Evolutionary conservation across 2,888 invertebrate species (phyloP), one percentile per base, ranked within the genome.

Genomic region (Melinaea marsaeus): DNA sequence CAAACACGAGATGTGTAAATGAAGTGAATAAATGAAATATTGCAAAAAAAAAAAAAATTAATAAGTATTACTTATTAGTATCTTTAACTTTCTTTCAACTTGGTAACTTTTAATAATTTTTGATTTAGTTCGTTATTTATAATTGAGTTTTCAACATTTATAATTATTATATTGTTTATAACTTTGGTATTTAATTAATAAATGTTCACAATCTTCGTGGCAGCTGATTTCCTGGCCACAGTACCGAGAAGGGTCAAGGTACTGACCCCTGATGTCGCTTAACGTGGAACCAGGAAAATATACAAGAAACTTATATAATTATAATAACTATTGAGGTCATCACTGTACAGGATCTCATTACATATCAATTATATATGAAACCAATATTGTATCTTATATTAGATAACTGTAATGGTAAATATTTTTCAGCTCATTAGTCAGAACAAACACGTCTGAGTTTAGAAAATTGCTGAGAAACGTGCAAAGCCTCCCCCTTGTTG

Each of bases 381-480:
- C 22, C 22, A 42, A 42, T 42, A 42, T 42, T 42, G 42, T 42
- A 42, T 42, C 42, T 1, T 9, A 7, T 42, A 51, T 51, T 32
- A 32, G 51, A 7, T 32, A 32, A 3, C 13, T 61, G n/a, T 32
- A 61, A 60, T 57, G 22, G 37, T 45, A 37, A 35, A 57, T 57
- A 60, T 57, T 51, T 62, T 55, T 62, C 62, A 60, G 58, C 57
- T 62, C 58, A 62, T 65, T 65, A 62, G 62, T 60, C 59, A 35
- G 55, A 61, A 61, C 57, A 47, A 57, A 42, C 57, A 65, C 60
- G 51, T 9, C 57, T 55, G 58, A 62, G 59, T 65, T 65, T 46
- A 57, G 59, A n/a, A 57, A 57, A 47, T 51, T 22, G 37, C 57
- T 51, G 58, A 48, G 48, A 42, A 61, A 46, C 32, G 57, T 33